phyloP scores from a whole-genome alignment of 2,888 invertebrate genomes.

The Rhingia campestris region DNA sequence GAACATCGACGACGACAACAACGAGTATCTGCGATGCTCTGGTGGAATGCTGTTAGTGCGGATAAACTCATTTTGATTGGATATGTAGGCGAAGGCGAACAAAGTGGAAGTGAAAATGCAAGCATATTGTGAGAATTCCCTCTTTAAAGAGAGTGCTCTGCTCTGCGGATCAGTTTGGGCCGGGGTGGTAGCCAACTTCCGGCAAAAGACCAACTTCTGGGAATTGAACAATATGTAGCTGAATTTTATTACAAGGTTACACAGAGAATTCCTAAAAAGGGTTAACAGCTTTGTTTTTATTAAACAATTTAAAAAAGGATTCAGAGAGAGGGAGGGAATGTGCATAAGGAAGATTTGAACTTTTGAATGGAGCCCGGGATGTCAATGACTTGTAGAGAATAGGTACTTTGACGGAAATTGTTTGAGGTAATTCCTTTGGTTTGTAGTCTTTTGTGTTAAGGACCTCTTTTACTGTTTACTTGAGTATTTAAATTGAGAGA shows the following conservation, averaged over 20 bases:
- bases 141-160: conserved; percentile 1
- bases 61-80: conserved; percentile 27
- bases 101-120: neutral
- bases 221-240: conserved; percentile 26
- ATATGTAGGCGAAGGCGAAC: neutral
- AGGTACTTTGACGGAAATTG: neutral
- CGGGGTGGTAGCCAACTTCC: neutral
- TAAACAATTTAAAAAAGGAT: conserved; percentile 23
- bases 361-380: conserved; percentile 3
- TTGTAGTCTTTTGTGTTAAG: neutral
- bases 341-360: neutral
- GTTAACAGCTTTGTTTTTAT: conserved; percentile 11
- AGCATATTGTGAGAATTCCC: conserved; percentile 2
- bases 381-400: neutral
- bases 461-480: neutral
- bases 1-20: neutral
- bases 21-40: neutral
- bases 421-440: conserved; percentile 3
- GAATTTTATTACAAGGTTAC: conserved; percentile 15
- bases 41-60: neutral
- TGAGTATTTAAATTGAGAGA: neutral
- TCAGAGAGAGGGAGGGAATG: neutral
- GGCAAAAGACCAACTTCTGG: conserved; percentile 28
- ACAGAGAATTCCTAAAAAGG: neutral
- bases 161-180: conserved; percentile 12